Evolutionary conservation across 2,113 vertebrate species (phyloP).

Genomic region (Elaphurus davidianus): DNA sequence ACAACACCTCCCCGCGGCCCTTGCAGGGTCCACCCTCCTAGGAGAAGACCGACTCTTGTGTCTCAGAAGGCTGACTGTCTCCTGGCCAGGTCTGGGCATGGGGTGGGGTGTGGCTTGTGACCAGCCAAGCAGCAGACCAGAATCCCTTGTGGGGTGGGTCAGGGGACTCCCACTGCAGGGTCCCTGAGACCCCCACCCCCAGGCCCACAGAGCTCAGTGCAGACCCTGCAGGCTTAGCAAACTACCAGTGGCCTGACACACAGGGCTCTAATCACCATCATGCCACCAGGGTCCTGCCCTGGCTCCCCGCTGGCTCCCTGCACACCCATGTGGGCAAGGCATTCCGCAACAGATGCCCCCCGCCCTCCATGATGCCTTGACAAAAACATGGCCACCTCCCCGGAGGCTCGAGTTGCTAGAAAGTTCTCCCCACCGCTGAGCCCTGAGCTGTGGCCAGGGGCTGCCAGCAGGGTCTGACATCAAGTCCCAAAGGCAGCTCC

Average conservation of each 20-base stretch:
- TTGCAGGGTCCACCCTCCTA: background rate
- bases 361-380: background rate
- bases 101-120: background rate
- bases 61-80: background rate
- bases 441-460: background rate
- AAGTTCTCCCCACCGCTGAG: background rate
- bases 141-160: background rate
- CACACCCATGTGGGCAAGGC: background rate
- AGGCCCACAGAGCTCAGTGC: background rate
- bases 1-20: background rate
- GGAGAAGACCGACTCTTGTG: background rate
- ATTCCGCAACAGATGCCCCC: rapidly evolving
- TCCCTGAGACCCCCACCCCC: background rate
- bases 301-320: background rate
- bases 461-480: background rate
- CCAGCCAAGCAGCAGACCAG: background rate
- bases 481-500: background rate
- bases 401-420: background rate
- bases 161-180: background rate
- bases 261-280: background rate
- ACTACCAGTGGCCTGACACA: background rate
- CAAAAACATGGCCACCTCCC: background rate
- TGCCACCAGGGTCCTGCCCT: background rate
- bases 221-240: background rate
- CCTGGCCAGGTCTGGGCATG: background rate